Conservation (phyloP, 2,113 vertebrate species). For the Cryptomyrus ogoouensis region DNA sequence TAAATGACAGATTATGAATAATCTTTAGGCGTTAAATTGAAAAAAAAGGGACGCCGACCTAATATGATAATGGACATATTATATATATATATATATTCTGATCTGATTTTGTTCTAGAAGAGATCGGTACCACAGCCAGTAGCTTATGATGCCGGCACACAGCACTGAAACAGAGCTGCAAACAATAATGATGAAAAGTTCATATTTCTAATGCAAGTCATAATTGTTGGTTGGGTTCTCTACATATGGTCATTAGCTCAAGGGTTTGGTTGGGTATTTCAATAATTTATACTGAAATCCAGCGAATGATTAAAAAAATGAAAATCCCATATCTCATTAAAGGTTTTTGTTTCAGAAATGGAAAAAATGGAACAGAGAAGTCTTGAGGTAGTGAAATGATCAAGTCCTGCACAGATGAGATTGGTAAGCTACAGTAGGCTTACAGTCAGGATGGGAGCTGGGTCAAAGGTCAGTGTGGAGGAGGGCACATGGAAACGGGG, state of each 20-base stretch:
- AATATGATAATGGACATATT: not conserved
- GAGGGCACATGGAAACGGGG: not conserved
- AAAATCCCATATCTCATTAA: not conserved
- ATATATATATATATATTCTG: not conserved
- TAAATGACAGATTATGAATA: conserved; percentile 11
- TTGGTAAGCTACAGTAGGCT: not conserved
- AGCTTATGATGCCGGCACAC: not conserved
- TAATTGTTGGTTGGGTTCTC: not conserved
- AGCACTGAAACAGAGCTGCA: not conserved
- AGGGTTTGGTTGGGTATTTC: not conserved
- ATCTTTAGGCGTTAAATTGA: not conserved
- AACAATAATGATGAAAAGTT: not conserved
- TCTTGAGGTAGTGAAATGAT: not conserved
- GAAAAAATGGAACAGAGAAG: not conserved
- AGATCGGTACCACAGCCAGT: not conserved
- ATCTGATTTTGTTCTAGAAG: not conserved
- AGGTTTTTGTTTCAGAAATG: not conserved
- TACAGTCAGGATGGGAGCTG: not conserved
- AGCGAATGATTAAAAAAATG: not conserved
- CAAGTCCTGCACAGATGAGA: not conserved
- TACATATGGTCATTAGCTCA: not conserved
- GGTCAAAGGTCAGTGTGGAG: not conserved
- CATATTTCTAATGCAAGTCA: not conserved
- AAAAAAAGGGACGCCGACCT: not conserved
- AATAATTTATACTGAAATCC: not conserved